A percentile compares a stretch with the other conserved stretches of the same genome.
phyloP scores from a whole-genome alignment of 1,140 invertebrate genomes.

The Aplysia californica region DNA sequence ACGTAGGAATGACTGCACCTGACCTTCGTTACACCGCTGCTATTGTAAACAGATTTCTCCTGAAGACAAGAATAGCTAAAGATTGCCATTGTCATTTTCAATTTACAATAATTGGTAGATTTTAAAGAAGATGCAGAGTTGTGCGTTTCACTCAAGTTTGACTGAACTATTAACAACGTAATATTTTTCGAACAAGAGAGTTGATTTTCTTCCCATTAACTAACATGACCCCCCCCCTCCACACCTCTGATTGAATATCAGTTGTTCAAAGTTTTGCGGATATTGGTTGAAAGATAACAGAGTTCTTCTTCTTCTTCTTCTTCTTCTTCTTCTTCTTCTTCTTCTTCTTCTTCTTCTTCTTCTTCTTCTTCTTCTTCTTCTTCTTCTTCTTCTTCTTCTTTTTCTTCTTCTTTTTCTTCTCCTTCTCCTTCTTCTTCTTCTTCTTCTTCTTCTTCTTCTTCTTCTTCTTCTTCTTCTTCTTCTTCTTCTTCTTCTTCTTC shows the following conservation, averaged over 20 bases:
- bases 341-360: not conserved
- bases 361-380: not conserved
- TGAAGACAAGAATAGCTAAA: no score
- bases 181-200: not conserved
- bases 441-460: not conserved
- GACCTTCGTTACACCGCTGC: no score
- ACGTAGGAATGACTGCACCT: no score
- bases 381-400: not conserved
- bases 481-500: not conserved
- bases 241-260: not conserved
- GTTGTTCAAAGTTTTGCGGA: no score
- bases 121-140: not conserved
- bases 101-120: no score
- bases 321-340: not conserved
- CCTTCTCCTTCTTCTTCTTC: not conserved
- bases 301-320: not conserved
- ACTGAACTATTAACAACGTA: not conserved
- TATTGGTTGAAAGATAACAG: no score
- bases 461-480: not conserved
- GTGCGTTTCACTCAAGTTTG: conserved; percentile 1
- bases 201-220: no score
- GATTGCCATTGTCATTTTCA: no score
- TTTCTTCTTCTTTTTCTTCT: not conserved
- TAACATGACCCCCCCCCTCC: not conserved
- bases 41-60: no score